These are phyloP conservation scores for Pelecanus crispus DNA, from an alignment of 2,113 vertebrate species.

Conservation along the genomic window DNA sequence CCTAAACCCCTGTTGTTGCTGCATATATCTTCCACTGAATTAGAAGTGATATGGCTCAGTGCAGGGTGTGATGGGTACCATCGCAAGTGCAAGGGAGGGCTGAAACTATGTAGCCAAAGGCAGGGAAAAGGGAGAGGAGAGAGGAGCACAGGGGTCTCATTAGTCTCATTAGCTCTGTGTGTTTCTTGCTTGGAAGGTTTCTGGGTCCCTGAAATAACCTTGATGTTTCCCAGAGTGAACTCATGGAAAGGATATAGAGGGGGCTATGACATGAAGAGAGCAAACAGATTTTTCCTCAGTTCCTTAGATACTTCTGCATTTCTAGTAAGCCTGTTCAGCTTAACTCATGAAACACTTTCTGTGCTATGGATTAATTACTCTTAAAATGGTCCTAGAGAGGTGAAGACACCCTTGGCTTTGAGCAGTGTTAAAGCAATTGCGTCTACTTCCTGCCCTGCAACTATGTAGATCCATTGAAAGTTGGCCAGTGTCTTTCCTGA, in stretches of 20 bases:
- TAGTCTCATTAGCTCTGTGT: background rate
- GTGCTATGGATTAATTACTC: background rate
- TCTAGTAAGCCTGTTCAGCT: background rate
- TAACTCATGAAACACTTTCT: background rate
- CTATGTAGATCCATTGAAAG: background rate
- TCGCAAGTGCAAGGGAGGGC: background rate
- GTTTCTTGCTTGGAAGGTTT: background rate
- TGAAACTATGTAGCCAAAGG: background rate
- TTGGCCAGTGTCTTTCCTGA: slow-evolving; percentile 3
- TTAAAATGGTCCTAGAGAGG: background rate
- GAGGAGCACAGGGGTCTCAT: background rate
- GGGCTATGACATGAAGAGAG: accelerated
- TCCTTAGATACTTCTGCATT: background rate
- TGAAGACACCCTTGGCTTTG: background rate
- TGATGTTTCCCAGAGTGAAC: background rate
- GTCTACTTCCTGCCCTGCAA: background rate
- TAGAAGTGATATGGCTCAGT: background rate
- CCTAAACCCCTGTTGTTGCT: background rate
- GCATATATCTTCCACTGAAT: accelerated
- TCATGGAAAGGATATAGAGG: background rate
- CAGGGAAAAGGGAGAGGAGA: background rate
- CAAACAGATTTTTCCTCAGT: background rate
- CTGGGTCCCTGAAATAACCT: background rate
- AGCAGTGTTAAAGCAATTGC: background rate
- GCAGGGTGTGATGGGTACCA: background rate